Evolutionary conservation across 2,888 invertebrate genomes (phyloP), one percentile per base, ranked within the genome.

Genomic region (Eueremaeus valkanovi): DNA sequence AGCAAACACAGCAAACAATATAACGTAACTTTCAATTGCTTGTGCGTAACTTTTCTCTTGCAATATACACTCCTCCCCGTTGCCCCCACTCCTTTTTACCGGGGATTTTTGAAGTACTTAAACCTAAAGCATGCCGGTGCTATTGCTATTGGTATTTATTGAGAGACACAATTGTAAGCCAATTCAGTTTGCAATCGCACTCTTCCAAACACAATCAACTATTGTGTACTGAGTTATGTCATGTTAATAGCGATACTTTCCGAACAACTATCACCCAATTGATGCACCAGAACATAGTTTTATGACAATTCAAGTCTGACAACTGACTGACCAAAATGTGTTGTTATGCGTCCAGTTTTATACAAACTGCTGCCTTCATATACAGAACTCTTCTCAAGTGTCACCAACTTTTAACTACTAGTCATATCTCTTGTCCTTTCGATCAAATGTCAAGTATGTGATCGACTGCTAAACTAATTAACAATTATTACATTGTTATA

Each of bases 91-190:
- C 40, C 21, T 66, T 66, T 66, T 66, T 66, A 31, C 31, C 66
- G 66, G 58, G 66, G 66, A 66, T 36, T 66, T 66, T 31, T 66
- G 21, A 66, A 66, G 66, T 21, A 66, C 66, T 66, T 66, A 66
- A 40, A 66, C 66, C 18, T 36, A 66, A 66, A n/a, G 3, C 33
- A 66, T 66, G 66, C 66, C 66, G 66, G 61, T 61, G 33, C 27
- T 61, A 1, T 21, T n/a, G n/a, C n/a, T n/a, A n/a, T n/a, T n/a
- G n/a, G n/a, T 66, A 66, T 66, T 36, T 66, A 66, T 66, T 66
- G 63, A 31, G 66, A 66, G 3, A 61, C 36, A 66, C 5, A 1
- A n/a, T 3, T 36, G 2, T 36, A 2, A 66, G 1, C 3, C 36
- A 6, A 66, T 33, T 66, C 66, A 66, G 66, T 66, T 66, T 29